Percentiles rank a stretch among this genome's conserved stretches.
Conservation (phyloP, 2,113 vertebrate species). For the Chloroceryle aenea region DNA sequence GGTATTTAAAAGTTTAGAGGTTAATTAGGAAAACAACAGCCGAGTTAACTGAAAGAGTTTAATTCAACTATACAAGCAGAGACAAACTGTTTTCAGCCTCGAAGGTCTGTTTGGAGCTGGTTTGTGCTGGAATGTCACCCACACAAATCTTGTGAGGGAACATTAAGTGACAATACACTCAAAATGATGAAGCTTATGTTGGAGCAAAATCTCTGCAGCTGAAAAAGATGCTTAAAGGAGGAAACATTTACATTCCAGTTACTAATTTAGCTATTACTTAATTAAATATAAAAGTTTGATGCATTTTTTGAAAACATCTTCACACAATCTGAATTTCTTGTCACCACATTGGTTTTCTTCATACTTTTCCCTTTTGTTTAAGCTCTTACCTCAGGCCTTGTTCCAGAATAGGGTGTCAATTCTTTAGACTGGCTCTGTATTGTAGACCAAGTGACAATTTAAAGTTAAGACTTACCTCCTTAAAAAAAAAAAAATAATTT, state of each 20-base stretch:
- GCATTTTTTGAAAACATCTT: background rate
- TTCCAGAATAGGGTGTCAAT: background rate
- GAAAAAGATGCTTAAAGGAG: background rate
- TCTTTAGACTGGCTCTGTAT: background rate
- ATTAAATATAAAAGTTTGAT: slow-evolving; percentile 19
- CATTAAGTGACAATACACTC: slow-evolving; percentile 43
- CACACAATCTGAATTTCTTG: background rate
- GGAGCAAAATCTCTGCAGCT: background rate
- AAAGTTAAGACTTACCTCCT: background rate
- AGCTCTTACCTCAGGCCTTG: background rate
- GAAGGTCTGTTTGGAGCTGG: slow-evolving; percentile 32
- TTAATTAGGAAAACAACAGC: slow-evolving; percentile 33
- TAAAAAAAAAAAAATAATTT: background rate
- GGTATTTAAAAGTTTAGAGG: background rate
- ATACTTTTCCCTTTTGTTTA: background rate
- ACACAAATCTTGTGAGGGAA: slow-evolving; percentile 51
- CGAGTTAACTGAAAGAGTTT: slow-evolving; percentile 1
- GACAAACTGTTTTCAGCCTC: slow-evolving; percentile 36
- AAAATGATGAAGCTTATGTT: slow-evolving; percentile 36
- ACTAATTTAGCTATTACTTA: slow-evolving; percentile 29
- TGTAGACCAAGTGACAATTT: background rate
- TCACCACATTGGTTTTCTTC: background rate
- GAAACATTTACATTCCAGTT: slow-evolving; percentile 16
- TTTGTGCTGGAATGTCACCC: slow-evolving; percentile 55
- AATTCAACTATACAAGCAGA: background rate